Evolutionary conservation across 2,797 vertebrate genomes (phyloP), one percentile per base, ranked within the genome.

Genomic region (Lutjanus argentimaculatus): DNA sequence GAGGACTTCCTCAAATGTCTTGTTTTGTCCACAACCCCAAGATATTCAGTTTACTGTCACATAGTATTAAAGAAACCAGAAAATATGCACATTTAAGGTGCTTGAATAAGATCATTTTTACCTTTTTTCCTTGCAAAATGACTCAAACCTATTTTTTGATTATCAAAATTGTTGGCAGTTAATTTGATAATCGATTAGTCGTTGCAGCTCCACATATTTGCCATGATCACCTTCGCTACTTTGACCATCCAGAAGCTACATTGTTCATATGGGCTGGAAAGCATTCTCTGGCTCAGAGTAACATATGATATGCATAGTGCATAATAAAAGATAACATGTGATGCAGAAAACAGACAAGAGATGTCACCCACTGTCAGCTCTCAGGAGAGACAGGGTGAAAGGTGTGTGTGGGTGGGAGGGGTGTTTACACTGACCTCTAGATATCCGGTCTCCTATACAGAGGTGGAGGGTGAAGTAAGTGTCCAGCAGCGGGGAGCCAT

Each of bases 401-500:
- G 11, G 30, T 64, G 36, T 76, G 52, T 53, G 69, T 45, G 22
- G 48, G 15, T 30, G 12, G 45, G 45, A n/a, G 19, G 1, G 30
- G 25, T 15, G 49, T 16, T n/a, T 12, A 53, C 53, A 84, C 90
- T 88, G 92, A 99, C 98, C 98, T 97, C 96, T 97, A 75, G 95
- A 97, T 86, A 98, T 97, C 79, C 93, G 95, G 49, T 96, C 72
- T 1, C 89, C 95, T 85, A 95, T 92, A 88, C 97, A 98, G 86
- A 99, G 93, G 90, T 99, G 98, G 79, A 99, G 97, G 17, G 97
- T 99, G 93, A 99, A 99, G 93, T 97, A 99, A 0, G 98, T 99
- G 85, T 99, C 98, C 85, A 99, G 93, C 70, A 99, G 97, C 7
- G 97, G 97, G 73, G 96, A 97, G 22, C 97, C 97, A 93, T 98